These are phyloP conservation scores for Trachemys scripta DNA, from an alignment of 2,113 vertebrate genomes.

Conservation along the genomic window DNA sequence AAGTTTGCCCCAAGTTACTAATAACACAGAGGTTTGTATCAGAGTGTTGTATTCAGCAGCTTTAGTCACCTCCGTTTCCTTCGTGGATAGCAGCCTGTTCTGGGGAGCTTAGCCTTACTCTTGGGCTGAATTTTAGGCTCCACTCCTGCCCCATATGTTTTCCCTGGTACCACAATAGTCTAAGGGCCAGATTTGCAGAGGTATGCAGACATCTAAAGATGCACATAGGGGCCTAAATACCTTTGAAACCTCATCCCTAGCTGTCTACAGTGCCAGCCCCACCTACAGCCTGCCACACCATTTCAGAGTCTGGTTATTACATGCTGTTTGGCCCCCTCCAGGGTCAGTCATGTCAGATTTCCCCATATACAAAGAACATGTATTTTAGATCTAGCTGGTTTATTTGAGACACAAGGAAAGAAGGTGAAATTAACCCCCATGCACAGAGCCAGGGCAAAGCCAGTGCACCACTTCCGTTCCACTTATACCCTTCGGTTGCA, in stretches of 20 bases:
- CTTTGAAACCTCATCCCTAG: background rate
- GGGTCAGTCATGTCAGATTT: background rate
- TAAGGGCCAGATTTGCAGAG: background rate
- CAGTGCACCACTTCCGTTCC: background rate
- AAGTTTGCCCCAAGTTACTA: background rate
- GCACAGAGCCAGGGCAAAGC: background rate
- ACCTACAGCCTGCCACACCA: background rate
- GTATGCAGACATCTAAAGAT: too few relatives aligned
- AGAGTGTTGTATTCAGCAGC: background rate
- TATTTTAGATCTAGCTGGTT: background rate
- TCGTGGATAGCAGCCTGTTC: background rate
- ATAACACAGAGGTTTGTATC: background rate
- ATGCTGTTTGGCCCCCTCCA: background rate
- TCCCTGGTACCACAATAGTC: background rate
- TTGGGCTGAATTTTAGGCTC: background rate
- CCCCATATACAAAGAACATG: background rate
- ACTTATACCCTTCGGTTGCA: too few relatives aligned
- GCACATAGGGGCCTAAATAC: background rate
- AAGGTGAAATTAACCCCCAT: background rate
- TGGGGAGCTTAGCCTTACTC: background rate
- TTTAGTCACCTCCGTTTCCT: background rate
- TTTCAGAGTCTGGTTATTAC: background rate
- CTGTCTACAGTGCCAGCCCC: background rate
- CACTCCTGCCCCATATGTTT: background rate
- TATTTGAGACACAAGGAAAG: background rate